Evolutionary conservation across 1,140 invertebrate genomes (phyloP), one percentile per base, ranked within the genome.

Genomic region (Eriosoma lanigerum): DNA sequence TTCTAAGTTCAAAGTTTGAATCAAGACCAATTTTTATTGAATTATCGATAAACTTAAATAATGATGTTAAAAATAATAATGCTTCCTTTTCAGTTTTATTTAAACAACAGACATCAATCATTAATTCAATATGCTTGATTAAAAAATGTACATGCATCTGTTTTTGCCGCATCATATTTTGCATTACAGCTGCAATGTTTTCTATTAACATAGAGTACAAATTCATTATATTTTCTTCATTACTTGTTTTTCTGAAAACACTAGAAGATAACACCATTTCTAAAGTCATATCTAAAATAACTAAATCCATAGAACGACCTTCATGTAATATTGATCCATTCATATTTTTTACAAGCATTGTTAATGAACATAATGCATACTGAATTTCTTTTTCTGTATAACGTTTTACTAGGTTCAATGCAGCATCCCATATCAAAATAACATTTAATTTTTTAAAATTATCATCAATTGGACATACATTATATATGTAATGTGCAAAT

Each of bases 391-490:
- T 62, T 29, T 29, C 75, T 13, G 75, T 48, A 29, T 62, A 21
- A 13, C 21, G 19, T 62, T 78, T 78, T 1, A 78, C 44, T 5
- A 78, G 17, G 5, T 78, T 78, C 48, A 78, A 26, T 29, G 24
- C 75, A 46, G 75, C 29, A 60, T 78, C 75, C 75, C 75, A 78
- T 21, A 78, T 78, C 13, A 60, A 19, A 46, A 78, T 60, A 60
- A 78, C 54, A 29, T 78, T 78, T 62, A 78, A 78, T 9, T 78
- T 78, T 58, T 78, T 78, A 12, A 78, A 60, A 48, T 78, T 38
- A 78, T 78, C 75, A 78, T 78, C 44, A 60, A 78, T 48, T 13
- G 75, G 75, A n/a, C 75, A 62, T 62, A 9, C 48, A 10, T 60
- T 78, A 48, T 62, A 21, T 24, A 78, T 78, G n/a, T 46, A 21